These are phyloP conservation scores for Staurois parvus DNA, from an alignment of 2,797 vertebrate species.

Conservation along the genomic window DNA sequence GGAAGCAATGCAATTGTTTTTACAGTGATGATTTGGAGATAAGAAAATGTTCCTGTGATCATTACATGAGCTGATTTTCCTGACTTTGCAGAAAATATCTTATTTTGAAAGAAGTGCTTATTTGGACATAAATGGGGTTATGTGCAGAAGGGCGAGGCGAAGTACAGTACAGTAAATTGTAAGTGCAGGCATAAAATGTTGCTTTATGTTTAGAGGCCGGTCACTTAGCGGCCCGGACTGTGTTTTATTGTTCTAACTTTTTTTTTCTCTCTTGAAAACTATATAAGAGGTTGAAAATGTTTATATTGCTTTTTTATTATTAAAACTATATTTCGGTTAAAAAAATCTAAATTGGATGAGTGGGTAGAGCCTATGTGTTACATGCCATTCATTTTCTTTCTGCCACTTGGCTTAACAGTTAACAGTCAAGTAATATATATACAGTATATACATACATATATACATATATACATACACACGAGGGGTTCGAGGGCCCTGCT, in stretches of 20 bases:
- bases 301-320: not conserved
- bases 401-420: not conserved
- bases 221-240: not conserved
- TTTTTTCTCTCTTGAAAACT: not conserved
- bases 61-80: slow-evolving; percentile 39
- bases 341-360: not conserved
- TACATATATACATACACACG: too few species aligned
- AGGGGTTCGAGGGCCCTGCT: too few species aligned
- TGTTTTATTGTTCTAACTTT: not conserved
- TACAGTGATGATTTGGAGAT: slow-evolving; percentile 47
- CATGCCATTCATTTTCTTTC: not conserved
- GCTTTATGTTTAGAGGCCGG: not conserved
- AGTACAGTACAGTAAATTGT: not conserved
- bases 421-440: too few species aligned
- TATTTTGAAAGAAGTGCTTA: slow-evolving; percentile 14
- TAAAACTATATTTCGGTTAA: not conserved
- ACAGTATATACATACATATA: too few species aligned
- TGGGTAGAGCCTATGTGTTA: not conserved
- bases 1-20: slow-evolving; percentile 46
- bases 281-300: not conserved
- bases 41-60: slow-evolving; percentile 33
- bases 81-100: slow-evolving; percentile 52
- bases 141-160: slow-evolving; percentile 26
- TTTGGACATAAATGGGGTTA: slow-evolving; percentile 19
- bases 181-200: slow-evolving; percentile 8